A percentile compares a stretch with the other conserved stretches of the same genome.
Evolutionary conservation across 2,113 vertebrate genomes (phyloP).

Genomic region (Nothoprocta pentlandii): DNA sequence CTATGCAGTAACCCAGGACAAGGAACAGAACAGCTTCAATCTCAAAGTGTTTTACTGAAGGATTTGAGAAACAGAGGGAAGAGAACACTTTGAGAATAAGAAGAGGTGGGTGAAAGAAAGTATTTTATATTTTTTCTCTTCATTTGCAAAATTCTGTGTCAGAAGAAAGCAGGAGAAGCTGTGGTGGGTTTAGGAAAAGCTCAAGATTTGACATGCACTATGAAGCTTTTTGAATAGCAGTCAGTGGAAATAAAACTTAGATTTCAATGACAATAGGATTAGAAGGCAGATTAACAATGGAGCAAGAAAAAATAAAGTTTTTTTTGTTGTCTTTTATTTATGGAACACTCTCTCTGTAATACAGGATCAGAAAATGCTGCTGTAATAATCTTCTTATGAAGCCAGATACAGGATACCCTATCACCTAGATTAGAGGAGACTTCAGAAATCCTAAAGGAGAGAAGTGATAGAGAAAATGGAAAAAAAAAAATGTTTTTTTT

Average conservation of each 20-base stretch:
- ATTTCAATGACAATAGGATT: conserved; percentile 23
- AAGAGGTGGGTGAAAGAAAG: not conserved
- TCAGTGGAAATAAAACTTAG: not conserved
- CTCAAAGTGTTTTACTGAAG: not conserved
- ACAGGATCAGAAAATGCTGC: not conserved
- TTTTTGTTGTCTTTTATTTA: not conserved
- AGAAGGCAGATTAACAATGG: not conserved
- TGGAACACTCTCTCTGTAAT: not conserved
- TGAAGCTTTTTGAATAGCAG: not conserved
- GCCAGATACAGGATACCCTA: not conserved
- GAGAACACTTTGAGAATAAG: not conserved
- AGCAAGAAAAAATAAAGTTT: not conserved
- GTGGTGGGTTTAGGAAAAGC: not conserved
- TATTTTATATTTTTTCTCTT: not conserved
- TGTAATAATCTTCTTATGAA: not conserved
- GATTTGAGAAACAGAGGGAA: not conserved
- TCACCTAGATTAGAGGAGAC: not conserved
- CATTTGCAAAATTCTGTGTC: not conserved
- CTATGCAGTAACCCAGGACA: not conserved
- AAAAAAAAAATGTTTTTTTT: no score
- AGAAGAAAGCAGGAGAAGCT: not conserved
- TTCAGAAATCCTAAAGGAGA: not conserved
- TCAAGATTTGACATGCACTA: not conserved
- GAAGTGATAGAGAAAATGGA: not conserved
- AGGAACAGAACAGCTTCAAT: not conserved